Percentiles rank a stretch among this genome's conserved stretches.
phyloP scores from a whole-genome alignment of 2,113 vertebrate genomes.

The Pelecanus crispus region DNA sequence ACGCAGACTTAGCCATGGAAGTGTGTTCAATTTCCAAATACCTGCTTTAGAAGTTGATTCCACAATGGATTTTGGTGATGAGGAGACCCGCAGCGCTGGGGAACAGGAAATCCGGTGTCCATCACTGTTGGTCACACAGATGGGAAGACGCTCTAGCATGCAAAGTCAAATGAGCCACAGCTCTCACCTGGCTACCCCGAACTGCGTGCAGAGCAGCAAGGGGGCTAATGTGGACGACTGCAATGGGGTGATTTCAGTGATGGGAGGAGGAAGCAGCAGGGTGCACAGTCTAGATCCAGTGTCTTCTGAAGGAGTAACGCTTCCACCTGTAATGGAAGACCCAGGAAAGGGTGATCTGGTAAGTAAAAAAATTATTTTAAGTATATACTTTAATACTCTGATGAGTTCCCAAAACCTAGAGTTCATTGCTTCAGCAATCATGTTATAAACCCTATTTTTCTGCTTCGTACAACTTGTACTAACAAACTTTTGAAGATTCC shows the following conservation, averaged over 20 bases:
- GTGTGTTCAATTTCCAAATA: conserved; percentile 82
- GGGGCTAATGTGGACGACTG: conserved; percentile 64
- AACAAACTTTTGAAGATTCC: not conserved
- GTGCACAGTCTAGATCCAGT: not conserved
- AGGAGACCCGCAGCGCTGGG: conserved; percentile 71
- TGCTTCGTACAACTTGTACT: not conserved
- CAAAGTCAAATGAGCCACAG: conserved; percentile 74
- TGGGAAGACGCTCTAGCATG: conserved; percentile 72
- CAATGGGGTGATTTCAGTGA: conserved; percentile 62
- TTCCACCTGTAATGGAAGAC: conserved; percentile 77
- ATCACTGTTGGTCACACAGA: conserved; percentile 66
- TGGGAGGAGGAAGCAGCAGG: conserved; percentile 1
- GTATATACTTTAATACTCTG: not conserved
- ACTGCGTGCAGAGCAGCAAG: conserved; percentile 57
- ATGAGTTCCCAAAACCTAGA: not conserved
- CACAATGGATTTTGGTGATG: conserved; percentile 67
- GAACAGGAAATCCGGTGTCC: conserved; percentile 65
- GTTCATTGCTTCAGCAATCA: not conserved
- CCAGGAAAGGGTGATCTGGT: conserved; percentile 72
- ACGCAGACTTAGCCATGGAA: conserved; percentile 81
- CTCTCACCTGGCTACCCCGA: conserved; percentile 68
- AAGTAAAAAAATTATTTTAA: conserved; percentile 27
- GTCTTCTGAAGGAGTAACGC: conserved; percentile 31
- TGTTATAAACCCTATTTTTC: not conserved
- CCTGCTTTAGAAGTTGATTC: conserved; percentile 65